Evolutionary conservation across 2,113 vertebrate species (phyloP), one percentile per base, ranked within the genome.

Genomic region (Dascyllus trimaculatus): DNA sequence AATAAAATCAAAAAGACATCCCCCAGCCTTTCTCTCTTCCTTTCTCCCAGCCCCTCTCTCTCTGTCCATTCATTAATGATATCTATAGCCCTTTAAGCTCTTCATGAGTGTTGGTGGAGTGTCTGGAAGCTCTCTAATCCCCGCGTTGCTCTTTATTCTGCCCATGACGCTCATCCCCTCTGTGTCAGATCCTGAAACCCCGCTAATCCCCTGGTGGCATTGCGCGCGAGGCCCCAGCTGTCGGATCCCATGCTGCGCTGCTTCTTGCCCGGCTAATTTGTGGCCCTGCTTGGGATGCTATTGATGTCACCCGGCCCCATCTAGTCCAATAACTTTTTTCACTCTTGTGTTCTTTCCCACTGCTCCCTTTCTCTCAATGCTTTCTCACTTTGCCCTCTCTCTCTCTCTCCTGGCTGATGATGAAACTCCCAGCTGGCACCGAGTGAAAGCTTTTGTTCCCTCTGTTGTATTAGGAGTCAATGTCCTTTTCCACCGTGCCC

Each of bases 31-130:
- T 19, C 17, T 59, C 58, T 69, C 43, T 57, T n/a, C 67, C 51
- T 43, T 17, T 43, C 58, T 48, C 60, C 25, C 45, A 38, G 58
- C 22, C 22, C 24, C 57, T 60, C 45, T 54, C 64, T 73, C 19
- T 25, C 63, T 56, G 80, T 78, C 80, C 85, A 83, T 84, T 92
- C 85, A 86, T 87, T 91, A 88, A 87, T 87, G 80, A 91, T 92
- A 91, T 92, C 85, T 87, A 69, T 86, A 82, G 81, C 70, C 80
- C 71, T 81, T 53, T 87, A 91, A 92, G 78, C 85, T 63, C 77
- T 87, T 89, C 85, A 83, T 86, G 90, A 90, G 88, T 90, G 85
- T 93, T 89, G 88, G 86, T 88, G 80, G 89, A 91, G 83, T 87
- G 91, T 88, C 52, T 69, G 76, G 83, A 85, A 85, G 80, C 88